Evolutionary conservation across 2,888 invertebrate species (phyloP), one percentile per base, ranked within the genome.

Genomic region (Bombyx huttoni): DNA sequence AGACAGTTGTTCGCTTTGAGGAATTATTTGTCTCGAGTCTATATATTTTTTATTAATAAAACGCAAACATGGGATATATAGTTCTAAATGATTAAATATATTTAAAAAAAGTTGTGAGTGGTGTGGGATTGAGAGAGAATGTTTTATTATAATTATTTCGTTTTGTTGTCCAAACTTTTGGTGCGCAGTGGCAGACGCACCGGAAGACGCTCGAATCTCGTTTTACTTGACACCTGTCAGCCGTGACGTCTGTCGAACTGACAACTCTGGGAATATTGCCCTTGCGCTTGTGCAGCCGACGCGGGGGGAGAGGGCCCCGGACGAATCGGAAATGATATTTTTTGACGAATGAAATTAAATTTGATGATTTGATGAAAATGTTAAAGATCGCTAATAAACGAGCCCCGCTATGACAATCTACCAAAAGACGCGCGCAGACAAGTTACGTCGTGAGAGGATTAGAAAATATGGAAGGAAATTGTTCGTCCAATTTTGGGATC

Each of bases 71-170:
- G 45, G 24, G 5, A 46, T 46, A 45, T 45, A 34, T 47, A 48
- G 47, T 60, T 62, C 66, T 52, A 53, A 60, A 59, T 56, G 59
- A 60, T 66, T 62, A 65, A 68, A 68, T 66, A 63, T 65, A 64
- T 57, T 10, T 63, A 65, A 67, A 66, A 66, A 60, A 64, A 67
- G 78, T 79, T 79, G 82, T 81, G 81, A 76, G 78, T 78, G 79
- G 60, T 60, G 65, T 61, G 65, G 51, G 64, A 60, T 63, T 50
- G 63, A 55, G 65, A 55, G 56, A 46, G 60, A 54, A 53, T 53
- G 58, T 47, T 13, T 50, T 50, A 40, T 24, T 24, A 33, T 45
- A 33, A 13, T 13, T 50, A 3, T 46, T 24, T 50, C 33, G 9
- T 33, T 40, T 40, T 34, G 49, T 13, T 14, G 10, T 8, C 35